Percentiles rank a stretch among this genome's conserved stretches.
phyloP scores from a whole-genome alignment of 2,113 vertebrate genomes.

The Marcusenius ussheri region DNA sequence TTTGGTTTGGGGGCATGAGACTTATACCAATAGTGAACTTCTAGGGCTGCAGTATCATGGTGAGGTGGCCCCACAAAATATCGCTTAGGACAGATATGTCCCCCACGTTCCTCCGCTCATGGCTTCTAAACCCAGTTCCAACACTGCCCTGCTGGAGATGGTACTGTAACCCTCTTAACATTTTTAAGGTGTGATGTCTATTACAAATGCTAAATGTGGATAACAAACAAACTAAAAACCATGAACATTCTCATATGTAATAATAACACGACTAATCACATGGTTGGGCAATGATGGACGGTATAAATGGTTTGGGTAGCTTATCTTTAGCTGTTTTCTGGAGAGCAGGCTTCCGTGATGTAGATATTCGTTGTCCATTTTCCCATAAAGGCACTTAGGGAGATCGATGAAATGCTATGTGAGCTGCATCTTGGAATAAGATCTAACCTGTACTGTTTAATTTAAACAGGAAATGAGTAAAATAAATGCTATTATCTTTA shows the following conservation, averaged over 20 bases:
- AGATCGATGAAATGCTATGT: constrained; percentile 4
- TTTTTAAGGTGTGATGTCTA: background rate
- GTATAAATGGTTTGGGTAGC: background rate
- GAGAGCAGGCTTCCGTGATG: background rate
- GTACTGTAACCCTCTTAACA: background rate
- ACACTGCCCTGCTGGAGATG: background rate
- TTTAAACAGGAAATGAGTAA: background rate
- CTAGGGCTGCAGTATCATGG: background rate
- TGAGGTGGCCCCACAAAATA: background rate
- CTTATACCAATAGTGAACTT: background rate
- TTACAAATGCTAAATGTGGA: background rate
- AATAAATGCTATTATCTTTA: background rate
- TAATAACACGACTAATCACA: background rate
- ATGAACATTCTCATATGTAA: background rate
- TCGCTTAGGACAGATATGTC: background rate
- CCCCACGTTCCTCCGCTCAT: background rate
- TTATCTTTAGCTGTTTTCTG: background rate
- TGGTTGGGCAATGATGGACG: background rate
- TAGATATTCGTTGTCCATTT: background rate
- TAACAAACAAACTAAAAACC: background rate
- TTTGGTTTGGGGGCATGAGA: background rate
- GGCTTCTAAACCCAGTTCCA: background rate
- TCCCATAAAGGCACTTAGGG: background rate
- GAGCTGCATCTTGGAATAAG: background rate
- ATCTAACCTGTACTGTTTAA: background rate